Percentiles rank a stretch among this genome's conserved stretches.
Evolutionary conservation across 2,113 vertebrate genomes (phyloP).

Genomic region (Nothocercus nigrocapillus): DNA sequence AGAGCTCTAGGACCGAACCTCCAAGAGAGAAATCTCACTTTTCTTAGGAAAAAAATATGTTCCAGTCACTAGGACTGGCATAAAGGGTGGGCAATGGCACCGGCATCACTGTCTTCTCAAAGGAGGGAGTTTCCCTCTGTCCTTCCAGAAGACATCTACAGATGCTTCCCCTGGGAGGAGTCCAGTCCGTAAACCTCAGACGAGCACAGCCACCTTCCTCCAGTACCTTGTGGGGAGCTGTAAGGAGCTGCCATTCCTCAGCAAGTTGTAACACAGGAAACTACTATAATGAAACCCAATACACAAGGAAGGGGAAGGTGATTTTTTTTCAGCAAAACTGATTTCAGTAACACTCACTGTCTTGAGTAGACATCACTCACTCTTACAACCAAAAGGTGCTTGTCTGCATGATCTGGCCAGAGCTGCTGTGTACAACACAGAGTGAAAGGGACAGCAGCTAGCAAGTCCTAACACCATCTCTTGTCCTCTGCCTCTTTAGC

Average conservation of each 20-base stretch:
- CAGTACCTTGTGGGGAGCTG: fast-evolving
- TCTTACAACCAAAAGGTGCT: background rate
- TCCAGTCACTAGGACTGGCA: background rate
- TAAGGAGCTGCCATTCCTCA: background rate
- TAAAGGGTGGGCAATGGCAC: background rate
- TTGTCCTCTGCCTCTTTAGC: background rate
- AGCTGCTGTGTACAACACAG: background rate
- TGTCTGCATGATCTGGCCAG: background rate
- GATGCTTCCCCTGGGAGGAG: background rate
- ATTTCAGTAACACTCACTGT: background rate
- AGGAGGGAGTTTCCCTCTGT: background rate
- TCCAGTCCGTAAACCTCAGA: fast-evolving
- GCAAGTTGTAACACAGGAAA: background rate
- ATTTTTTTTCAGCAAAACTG: background rate
- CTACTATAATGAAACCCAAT: fast-evolving
- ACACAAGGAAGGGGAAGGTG: background rate
- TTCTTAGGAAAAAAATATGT: background rate
- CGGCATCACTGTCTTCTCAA: background rate
- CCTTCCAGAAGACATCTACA: background rate
- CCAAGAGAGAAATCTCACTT: background rate
- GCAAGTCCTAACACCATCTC: background rate
- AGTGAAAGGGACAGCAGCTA: background rate
- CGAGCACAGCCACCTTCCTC: background rate
- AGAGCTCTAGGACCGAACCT: background rate
- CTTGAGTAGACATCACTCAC: background rate